Base-by-base conservation (phyloP, 1,140 invertebrate genomes). In the Arion vulgaris region DNA sequence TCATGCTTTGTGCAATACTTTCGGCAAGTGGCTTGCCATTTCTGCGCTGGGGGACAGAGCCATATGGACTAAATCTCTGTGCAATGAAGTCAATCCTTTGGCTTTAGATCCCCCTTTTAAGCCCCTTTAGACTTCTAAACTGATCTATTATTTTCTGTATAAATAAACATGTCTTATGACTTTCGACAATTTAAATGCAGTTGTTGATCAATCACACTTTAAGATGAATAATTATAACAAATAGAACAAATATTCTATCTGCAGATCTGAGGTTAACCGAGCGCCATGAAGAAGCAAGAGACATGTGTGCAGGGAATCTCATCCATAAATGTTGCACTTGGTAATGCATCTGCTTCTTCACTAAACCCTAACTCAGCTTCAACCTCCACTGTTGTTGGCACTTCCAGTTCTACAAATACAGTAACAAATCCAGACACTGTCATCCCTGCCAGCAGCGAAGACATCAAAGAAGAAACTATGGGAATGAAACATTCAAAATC, bases 401-500 rank as follows among this genome's bases (percentile, higher is more conserved):
- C 62, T 32, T 5, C 11, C n/a, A 66, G 28, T 69, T 34, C 38
- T 45, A 51, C 26, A 78, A 15, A 2, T 28, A 49, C 76, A 78
- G 36, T n/a, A 38, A 26, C 36, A 1, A 41, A 34, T 66, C 34
- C 36, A 2, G 51, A 57, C 39, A 51, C 28, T 28, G 49, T 62
- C 19, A 32, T 73, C 53, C 23, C 57, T 39, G 28, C 62, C 23
- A 49, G 34, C 62, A 23, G 26, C 51, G 57, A n/a, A 23, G 77
- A 36, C 32, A 13, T 39, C 1, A n/a, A 4, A 57, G 23, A 26
- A 38, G 23, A 53, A 17, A 39, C 32, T 28, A 84, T 83, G 83
- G 86, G 86, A 53, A 88, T 89, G 85, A 90, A 89, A 84, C 83
- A 88, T 57, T 89, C 89, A 34, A 87, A 87, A 57, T 89, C 89